Evolutionary conservation across 1,140 invertebrate genomes (phyloP).

Genomic region (Aphaenogaster rudis): DNA sequence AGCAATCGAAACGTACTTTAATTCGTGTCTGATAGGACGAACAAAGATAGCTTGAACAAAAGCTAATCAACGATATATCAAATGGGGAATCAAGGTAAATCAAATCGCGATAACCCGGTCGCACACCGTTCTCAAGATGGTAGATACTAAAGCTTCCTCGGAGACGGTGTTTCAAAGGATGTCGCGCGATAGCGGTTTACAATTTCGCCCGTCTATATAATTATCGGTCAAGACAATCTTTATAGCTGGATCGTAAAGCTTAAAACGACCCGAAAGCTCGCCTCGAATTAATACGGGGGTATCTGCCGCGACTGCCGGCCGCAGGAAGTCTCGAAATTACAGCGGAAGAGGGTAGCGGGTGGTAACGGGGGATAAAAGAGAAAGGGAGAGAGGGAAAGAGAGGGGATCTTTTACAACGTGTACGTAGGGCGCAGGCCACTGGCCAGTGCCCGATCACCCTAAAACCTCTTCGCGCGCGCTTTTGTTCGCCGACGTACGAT

Average conservation of each 20-base stretch:
- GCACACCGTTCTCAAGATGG: slow-evolving; percentile 24
- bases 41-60: background rate
- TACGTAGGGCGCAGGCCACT: slow-evolving; percentile 22
- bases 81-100: slow-evolving; percentile 35
- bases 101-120: slow-evolving; percentile 56
- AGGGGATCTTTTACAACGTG: slow-evolving; percentile 67
- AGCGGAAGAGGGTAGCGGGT: slow-evolving; percentile 21
- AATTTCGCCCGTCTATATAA: slow-evolving; percentile 77
- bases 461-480: slow-evolving; percentile 16
- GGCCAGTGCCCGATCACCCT: slow-evolving; percentile 12
- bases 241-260: slow-evolving; percentile 78
- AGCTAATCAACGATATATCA: slow-evolving; percentile 34
- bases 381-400: background rate
- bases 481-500: slow-evolving; percentile 70
- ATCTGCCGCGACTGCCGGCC: slow-evolving; percentile 63
- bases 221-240: slow-evolving; percentile 81
- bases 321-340: slow-evolving; percentile 73
- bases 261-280: slow-evolving; percentile 76
- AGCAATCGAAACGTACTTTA: slow-evolving; percentile 14
- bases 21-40: slow-evolving; percentile 19
- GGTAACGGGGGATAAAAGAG: too few species aligned
- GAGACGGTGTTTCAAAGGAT: slow-evolving; percentile 45
- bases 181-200: slow-evolving; percentile 74
- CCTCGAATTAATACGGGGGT: slow-evolving; percentile 74
- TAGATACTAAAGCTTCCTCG: slow-evolving; percentile 38